phyloP scores from a whole-genome alignment of 1,140 invertebrate species.

The Aphaenogaster ashmeadi region DNA sequence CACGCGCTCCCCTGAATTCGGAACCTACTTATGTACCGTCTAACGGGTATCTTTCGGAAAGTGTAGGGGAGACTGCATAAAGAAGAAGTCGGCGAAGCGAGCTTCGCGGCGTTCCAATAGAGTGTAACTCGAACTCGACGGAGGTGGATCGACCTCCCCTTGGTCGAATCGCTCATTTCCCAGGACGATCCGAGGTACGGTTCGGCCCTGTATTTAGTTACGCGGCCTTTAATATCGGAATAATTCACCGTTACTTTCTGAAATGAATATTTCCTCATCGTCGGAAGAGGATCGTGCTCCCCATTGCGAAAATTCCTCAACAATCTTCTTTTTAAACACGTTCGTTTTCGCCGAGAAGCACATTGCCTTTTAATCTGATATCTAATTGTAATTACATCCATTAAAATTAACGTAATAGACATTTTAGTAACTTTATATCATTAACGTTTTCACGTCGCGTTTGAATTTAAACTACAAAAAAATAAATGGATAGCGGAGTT shows the following conservation, averaged over 20 bases:
- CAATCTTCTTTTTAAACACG: not conserved
- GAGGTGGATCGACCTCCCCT: slow-evolving; percentile 59
- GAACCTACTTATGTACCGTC: slow-evolving; percentile 37
- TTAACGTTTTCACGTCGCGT: not conserved
- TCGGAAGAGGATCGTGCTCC: not conserved
- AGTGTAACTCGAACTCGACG: slow-evolving; percentile 73
- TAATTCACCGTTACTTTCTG: slow-evolving; percentile 65
- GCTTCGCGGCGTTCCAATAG: slow-evolving; percentile 57
- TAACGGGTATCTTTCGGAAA: slow-evolving; percentile 68
- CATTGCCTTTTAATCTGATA: not conserved
- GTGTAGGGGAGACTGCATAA: slow-evolving; percentile 56
- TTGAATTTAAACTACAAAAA: not conserved
- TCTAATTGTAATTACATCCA: not conserved
- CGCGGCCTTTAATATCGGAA: slow-evolving; percentile 61
- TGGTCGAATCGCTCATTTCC: slow-evolving; percentile 71
- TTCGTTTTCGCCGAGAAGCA: not conserved
- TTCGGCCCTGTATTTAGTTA: slow-evolving; percentile 70
- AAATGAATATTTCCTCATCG: slow-evolving; percentile 64
- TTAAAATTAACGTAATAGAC: not conserved
- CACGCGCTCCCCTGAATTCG: slow-evolving; percentile 70
- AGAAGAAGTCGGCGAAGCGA: slow-evolving; percentile 69
- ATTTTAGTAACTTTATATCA: not conserved
- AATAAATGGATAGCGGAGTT: not conserved
- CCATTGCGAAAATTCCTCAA: not conserved
- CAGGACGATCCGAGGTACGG: slow-evolving; percentile 61